phyloP scores from a whole-genome alignment of 2,888 invertebrate genomes.

The Alloscopus bannaensis region DNA sequence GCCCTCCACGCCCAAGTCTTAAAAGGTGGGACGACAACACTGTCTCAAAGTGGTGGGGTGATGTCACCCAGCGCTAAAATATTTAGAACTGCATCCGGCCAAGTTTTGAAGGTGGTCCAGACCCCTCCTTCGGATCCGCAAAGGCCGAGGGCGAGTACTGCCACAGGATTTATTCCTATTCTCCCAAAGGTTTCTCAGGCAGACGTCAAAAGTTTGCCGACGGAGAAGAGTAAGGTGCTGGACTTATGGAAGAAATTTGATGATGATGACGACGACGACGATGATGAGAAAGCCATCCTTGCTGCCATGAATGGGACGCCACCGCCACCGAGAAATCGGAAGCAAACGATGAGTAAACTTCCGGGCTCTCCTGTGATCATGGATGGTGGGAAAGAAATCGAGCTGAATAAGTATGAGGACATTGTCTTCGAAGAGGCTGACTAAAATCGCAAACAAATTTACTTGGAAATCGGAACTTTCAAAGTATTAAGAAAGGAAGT shows the following conservation, averaged over 20 bases:
- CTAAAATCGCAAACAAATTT: no score
- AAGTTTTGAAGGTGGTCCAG: slow-evolving; percentile 35
- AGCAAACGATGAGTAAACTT: slow-evolving; percentile 36
- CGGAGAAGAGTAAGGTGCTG: background rate
- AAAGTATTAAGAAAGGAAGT: no score
- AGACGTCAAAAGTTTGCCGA: background rate
- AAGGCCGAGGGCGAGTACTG: background rate
- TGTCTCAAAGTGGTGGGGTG: background rate
- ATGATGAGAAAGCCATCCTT: slow-evolving; percentile 45
- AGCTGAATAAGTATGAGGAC: slow-evolving; percentile 46
- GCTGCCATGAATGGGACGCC: slow-evolving; percentile 36
- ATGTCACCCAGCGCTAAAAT: background rate
- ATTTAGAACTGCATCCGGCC: slow-evolving; percentile 41
- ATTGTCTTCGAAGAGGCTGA: slow-evolving; percentile 55
- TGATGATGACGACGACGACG: slow-evolving; percentile 28
- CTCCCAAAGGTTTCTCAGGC: no score
- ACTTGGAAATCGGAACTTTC: no score
- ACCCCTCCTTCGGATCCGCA: background rate
- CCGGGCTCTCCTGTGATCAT: background rate
- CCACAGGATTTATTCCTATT: slow-evolving; percentile 3
- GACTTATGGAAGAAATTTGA: slow-evolving; percentile 47
- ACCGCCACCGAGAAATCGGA: slow-evolving; percentile 25
- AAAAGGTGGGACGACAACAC: background rate
- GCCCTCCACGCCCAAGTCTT: background rate
- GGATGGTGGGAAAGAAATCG: slow-evolving; percentile 2